These are phyloP conservation scores for Papilio aristodemus DNA, from an alignment of 1,140 invertebrate genomes.

Conservation along the genomic window DNA sequence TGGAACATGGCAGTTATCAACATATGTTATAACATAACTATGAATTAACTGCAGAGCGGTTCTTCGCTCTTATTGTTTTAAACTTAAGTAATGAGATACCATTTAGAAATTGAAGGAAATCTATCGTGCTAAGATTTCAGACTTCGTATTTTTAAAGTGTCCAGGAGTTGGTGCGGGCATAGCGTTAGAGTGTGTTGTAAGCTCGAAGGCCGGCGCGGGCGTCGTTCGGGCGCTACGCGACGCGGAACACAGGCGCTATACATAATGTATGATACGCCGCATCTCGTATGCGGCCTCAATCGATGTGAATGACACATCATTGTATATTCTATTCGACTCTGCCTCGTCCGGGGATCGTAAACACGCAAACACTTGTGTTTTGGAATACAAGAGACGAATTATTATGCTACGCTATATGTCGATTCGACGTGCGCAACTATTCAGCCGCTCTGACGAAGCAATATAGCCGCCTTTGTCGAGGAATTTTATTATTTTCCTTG, in stretches of 20 bases:
- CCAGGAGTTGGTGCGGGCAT: not conserved
- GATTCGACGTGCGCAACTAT: conserved; percentile 24
- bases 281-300: conserved; percentile 79
- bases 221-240: conserved; percentile 36
- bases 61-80: conserved; percentile 19
- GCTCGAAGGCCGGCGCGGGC: conserved; percentile 28
- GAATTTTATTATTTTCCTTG: conserved; percentile 29
- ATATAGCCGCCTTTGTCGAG: conserved; percentile 15
- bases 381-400: conserved; percentile 60
- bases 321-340: conserved; percentile 77
- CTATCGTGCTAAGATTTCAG: not conserved
- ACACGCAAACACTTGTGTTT: conserved; percentile 74
- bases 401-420: conserved; percentile 46
- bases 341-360: conserved; percentile 68
- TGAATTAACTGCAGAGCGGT: conserved; percentile 36
- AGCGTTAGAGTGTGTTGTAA: conserved; percentile 1
- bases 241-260: conserved; percentile 61
- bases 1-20: conserved; percentile 44
- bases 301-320: conserved; percentile 78
- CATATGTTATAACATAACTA: too few relatives aligned
- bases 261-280: conserved; percentile 72
- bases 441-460: not conserved
- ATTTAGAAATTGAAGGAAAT: conserved; percentile 12
- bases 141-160: not conserved
- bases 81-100: conserved; percentile 21